Evolutionary conservation across 1,140 invertebrate species (phyloP).

Genomic region (Lutraria rhynchaena): DNA sequence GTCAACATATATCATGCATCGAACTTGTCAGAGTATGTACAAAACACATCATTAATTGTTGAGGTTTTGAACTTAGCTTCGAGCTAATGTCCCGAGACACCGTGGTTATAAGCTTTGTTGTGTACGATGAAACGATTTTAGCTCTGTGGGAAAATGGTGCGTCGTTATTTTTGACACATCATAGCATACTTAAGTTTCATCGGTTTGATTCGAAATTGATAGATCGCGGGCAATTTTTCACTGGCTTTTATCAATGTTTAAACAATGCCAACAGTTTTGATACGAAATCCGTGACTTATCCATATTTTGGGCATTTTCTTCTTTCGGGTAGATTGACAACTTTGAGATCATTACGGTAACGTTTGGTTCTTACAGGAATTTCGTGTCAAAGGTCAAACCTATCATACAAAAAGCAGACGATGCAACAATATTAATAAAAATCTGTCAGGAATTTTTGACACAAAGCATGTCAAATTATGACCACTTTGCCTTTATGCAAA

Average conservation of each 20-base stretch:
- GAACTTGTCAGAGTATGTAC: too few species aligned
- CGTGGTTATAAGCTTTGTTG: too few species aligned
- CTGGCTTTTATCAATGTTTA: constrained; percentile 49
- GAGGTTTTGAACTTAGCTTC: too few species aligned
- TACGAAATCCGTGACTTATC: constrained; percentile 56
- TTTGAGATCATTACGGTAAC: constrained; percentile 43
- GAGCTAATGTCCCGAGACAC: too few species aligned
- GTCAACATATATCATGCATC: too few species aligned
- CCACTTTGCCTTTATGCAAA: too few species aligned
- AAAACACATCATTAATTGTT: too few species aligned
- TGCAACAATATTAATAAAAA: constrained; percentile 33
- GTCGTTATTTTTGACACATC: not conserved
- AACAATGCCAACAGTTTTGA: constrained; percentile 39
- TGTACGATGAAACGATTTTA: too few species aligned
- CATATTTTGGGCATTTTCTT: constrained; percentile 44
- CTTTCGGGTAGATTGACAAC: constrained; percentile 47
- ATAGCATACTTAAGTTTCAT: constrained; percentile 28
- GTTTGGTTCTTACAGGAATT: constrained; percentile 26
- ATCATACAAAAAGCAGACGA: constrained; percentile 11
- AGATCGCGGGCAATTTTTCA: constrained; percentile 34
- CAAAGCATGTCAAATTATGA: constrained; percentile 19
- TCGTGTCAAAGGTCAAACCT: constrained; percentile 28
- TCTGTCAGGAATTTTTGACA: constrained; percentile 19
- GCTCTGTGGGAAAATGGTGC: constrained; percentile 13
- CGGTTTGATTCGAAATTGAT: constrained; percentile 46